Percentiles rank a stretch among this genome's conserved stretches.
phyloP scores from a whole-genome alignment of 64 coral and sea anemone species.

The Montipora cactus region DNA sequence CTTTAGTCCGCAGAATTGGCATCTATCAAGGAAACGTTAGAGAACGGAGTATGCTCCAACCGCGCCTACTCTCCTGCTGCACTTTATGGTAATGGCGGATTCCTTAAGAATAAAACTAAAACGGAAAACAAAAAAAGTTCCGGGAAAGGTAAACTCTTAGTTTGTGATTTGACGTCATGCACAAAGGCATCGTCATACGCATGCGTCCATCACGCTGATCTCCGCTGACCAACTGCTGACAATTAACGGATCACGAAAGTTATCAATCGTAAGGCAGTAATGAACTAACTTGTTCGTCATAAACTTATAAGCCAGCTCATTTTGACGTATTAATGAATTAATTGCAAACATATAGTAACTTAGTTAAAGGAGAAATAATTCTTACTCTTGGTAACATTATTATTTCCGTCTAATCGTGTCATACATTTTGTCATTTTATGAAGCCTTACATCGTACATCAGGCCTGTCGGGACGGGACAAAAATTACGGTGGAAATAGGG shows the following conservation, averaged over 20 bases:
- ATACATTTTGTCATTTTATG: no score
- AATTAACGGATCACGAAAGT: neutral
- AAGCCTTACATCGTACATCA: no score
- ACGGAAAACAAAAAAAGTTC: slow-evolving; percentile 38
- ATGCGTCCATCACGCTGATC: neutral
- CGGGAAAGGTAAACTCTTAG: slow-evolving; percentile 15
- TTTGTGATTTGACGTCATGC: neutral
- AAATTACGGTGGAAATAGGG: no score
- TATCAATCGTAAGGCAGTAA: neutral
- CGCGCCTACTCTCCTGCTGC: neutral
- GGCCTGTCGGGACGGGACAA: no score
- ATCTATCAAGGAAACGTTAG: slow-evolving; percentile 31
- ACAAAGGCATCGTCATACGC: neutral
- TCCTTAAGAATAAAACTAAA: slow-evolving; percentile 41
- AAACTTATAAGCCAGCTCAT: neutral
- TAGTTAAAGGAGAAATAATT: neutral
- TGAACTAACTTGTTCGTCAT: neutral
- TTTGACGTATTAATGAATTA: neutral
- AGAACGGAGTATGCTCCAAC: slow-evolving; percentile 41
- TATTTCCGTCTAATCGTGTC: neutral
- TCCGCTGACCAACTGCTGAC: slow-evolving; percentile 1
- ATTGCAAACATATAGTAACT: neutral
- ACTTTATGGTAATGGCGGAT: slow-evolving; percentile 30
- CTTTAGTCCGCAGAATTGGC: slow-evolving; percentile 3
- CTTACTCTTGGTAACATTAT: neutral